These are phyloP conservation scores for Sarotherodon lohbergeri DNA, from an alignment of 2,113 vertebrate genomes.

Conservation along the genomic window DNA sequence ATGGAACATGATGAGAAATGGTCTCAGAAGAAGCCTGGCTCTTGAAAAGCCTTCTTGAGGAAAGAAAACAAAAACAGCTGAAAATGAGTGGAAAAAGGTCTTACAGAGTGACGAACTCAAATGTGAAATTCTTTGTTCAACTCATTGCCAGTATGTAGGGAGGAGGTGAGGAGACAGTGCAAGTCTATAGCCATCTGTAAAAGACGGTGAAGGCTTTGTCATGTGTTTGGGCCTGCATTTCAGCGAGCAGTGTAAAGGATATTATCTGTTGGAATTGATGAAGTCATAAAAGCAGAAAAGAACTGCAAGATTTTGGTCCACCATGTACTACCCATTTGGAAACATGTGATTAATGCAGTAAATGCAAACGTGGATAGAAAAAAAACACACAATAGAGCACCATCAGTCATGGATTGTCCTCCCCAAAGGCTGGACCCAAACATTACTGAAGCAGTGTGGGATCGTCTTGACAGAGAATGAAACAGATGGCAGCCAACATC, in stretches of 20 bases:
- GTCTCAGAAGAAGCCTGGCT: neutral
- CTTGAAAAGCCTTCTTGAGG: neutral
- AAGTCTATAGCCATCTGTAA: neutral
- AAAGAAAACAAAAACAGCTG: neutral
- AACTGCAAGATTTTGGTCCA: neutral
- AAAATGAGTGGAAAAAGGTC: neutral
- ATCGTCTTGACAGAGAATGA: neutral
- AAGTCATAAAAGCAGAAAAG: neutral
- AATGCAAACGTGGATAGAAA: neutral
- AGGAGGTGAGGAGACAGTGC: neutral
- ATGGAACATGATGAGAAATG: neutral
- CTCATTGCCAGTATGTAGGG: neutral
- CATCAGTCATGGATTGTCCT: neutral
- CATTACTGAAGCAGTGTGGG: neutral
- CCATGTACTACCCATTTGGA: neutral
- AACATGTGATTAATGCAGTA: neutral
- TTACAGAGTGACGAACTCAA: neutral
- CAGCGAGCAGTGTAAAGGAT: neutral
- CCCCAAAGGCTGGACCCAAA: neutral
- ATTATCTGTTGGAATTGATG: neutral
- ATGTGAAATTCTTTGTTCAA: neutral
- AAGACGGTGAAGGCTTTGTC: neutral
- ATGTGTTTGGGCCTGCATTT: neutral
- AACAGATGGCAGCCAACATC: neutral
- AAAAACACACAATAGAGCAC: neutral